A percentile compares a stretch with the other conserved stretches of the same genome.
phyloP scores from a whole-genome alignment of 2,888 invertebrate species.

The Acleris literana region DNA sequence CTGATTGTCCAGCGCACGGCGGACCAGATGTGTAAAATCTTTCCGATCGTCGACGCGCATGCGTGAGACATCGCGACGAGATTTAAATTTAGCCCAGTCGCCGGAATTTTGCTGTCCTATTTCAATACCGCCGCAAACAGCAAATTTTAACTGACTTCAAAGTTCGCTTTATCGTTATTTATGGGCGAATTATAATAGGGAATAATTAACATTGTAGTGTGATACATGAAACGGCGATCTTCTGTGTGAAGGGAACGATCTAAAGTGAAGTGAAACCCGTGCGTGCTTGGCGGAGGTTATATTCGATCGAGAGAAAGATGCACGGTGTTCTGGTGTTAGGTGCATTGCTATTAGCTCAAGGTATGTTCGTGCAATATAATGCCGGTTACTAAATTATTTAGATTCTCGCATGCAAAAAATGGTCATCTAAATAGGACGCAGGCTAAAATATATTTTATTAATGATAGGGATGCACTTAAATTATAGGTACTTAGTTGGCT shows the following conservation, averaged over 20 bases:
- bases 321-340: constrained; percentile 49
- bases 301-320: constrained; percentile 48
- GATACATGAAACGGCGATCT: constrained; percentile 27
- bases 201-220: constrained; percentile 22
- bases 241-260: constrained; percentile 44
- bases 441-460: background rate
- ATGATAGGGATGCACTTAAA: too few species aligned
- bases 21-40: constrained; percentile 15
- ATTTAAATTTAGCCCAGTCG: constrained; percentile 77
- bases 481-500: too few species aligned
- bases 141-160: constrained; percentile 53
- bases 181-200: constrained; percentile 30
- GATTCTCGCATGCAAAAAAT: background rate
- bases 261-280: constrained; percentile 47
- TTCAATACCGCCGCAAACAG: constrained; percentile 63
- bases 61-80: constrained; percentile 66
- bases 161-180: constrained; percentile 35
- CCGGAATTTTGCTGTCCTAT: constrained; percentile 72
- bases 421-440: background rate
- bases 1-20: constrained; percentile 18
- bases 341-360: constrained; percentile 61
- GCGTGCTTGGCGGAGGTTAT: constrained; percentile 39
- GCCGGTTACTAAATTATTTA: background rate
- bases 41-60: constrained; percentile 56
- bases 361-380: constrained; percentile 46